These are phyloP conservation scores for Passer montanus DNA, from an alignment of 2,113 vertebrate genomes.

Conservation along the genomic window DNA sequence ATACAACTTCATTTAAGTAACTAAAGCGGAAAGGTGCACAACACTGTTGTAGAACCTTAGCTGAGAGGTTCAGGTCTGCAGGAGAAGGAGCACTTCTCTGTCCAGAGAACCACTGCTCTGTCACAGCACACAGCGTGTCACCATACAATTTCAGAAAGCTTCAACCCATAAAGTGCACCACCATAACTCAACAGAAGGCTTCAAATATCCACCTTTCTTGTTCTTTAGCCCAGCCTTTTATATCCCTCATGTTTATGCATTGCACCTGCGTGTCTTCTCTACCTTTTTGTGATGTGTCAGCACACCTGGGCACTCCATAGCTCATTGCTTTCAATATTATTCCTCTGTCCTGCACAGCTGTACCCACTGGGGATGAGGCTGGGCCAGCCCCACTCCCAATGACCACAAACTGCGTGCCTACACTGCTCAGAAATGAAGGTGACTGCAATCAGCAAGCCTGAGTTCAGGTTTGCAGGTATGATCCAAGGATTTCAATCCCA, in stretches of 20 bases:
- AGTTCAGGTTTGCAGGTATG: not conserved
- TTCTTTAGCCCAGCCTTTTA: not conserved
- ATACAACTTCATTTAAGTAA: slow-evolving; percentile 21
- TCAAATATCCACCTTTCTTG: accelerated
- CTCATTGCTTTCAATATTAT: not conserved
- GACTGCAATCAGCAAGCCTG: not conserved
- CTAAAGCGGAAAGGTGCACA: not conserved
- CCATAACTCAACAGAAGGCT: not conserved
- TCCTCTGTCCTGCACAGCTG: not conserved
- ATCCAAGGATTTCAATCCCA: not conserved
- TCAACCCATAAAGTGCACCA: not conserved
- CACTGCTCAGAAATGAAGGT: not conserved
- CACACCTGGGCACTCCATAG: not conserved
- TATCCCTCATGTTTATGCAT: not conserved
- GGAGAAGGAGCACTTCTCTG: not conserved
- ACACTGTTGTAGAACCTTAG: not conserved
- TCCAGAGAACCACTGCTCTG: not conserved
- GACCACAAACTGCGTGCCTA: not conserved
- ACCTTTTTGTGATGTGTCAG: not conserved
- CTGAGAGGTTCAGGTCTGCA: not conserved
- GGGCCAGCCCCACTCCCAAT: not conserved
- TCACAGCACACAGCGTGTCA: not conserved
- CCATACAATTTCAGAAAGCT: not conserved
- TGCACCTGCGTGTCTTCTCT: not conserved
- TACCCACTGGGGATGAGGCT: not conserved